Evolutionary conservation across 1,140 invertebrate genomes (phyloP).

Genomic region (Ephestia elutella): DNA sequence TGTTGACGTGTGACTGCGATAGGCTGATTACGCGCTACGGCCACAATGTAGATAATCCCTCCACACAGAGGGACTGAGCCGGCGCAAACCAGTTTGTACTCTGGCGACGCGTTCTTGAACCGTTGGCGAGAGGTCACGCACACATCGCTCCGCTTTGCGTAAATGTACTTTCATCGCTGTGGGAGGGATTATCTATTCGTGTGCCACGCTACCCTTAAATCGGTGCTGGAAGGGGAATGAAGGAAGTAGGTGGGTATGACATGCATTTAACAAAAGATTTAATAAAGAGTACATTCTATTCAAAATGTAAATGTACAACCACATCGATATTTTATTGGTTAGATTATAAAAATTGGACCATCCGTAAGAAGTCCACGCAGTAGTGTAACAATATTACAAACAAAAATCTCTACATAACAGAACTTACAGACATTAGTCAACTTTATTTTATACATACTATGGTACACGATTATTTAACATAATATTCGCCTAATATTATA

Average conservation of each 20-base stretch:
- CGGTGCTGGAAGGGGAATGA: neutral
- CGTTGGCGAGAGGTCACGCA: too few relatives aligned
- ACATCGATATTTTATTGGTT: conserved; percentile 74
- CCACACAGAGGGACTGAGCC: too few relatives aligned
- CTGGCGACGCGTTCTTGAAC: too few relatives aligned
- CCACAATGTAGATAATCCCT: too few relatives aligned
- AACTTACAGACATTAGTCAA: conserved; percentile 74
- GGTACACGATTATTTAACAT: conserved; percentile 71
- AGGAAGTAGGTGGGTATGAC: conserved; percentile 38
- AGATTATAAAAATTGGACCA: conserved; percentile 74
- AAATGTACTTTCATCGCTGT: too few relatives aligned
- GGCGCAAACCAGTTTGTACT: too few relatives aligned
- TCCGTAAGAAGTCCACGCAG: conserved; percentile 64
- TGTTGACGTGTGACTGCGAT: too few relatives aligned
- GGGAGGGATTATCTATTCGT: too few relatives aligned
- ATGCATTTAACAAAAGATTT: conserved; percentile 58
- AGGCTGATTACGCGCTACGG: too few relatives aligned
- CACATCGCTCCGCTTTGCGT: too few relatives aligned
- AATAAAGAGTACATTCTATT: conserved; percentile 56
- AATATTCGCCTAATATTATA: conserved; percentile 66
- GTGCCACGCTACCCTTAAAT: too few relatives aligned
- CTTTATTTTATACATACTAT: conserved; percentile 73
- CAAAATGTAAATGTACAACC: conserved; percentile 67
- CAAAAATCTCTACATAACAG: conserved; percentile 74
- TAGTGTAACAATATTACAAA: conserved; percentile 73